Conservation (phyloP, 2,113 vertebrate species). For the Callipepla californica region DNA sequence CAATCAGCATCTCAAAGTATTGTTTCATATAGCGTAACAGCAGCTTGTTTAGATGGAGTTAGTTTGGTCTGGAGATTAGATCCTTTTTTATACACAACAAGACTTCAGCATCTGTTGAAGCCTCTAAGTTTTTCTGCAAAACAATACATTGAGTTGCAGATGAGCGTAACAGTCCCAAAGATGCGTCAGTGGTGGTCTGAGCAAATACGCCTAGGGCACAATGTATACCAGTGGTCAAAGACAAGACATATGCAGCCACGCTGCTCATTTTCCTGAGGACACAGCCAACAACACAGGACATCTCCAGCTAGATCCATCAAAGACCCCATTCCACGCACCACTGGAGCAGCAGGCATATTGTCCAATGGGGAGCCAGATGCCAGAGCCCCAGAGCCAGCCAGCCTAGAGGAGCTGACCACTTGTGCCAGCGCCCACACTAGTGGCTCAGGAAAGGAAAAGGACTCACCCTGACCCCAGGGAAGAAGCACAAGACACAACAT, state of each 20-base stretch:
- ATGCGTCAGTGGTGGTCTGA: rapidly evolving
- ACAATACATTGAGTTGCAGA: neutral
- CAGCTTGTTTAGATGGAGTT: neutral
- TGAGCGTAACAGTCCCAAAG: neutral
- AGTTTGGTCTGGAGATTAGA: neutral
- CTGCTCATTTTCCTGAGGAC: neutral
- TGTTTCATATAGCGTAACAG: neutral
- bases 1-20: neutral
- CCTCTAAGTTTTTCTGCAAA: neutral
- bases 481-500: rapidly evolving
- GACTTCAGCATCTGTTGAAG: neutral
- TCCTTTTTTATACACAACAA: neutral
- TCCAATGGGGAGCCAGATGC: neutral
- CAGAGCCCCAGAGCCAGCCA: neutral
- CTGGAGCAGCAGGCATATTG: rapidly evolving
- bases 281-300: neutral
- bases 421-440: neutral
- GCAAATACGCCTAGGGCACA: neutral
- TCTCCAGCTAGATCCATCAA: neutral
- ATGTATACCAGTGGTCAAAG: neutral
- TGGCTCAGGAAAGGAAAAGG: neutral
- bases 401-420: neutral
- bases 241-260: neutral
- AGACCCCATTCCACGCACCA: neutral
- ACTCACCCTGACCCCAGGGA: neutral